These are phyloP conservation scores for Gymnarchus niloticus DNA, from an alignment of 2,113 vertebrate species.

Conservation along the genomic window DNA sequence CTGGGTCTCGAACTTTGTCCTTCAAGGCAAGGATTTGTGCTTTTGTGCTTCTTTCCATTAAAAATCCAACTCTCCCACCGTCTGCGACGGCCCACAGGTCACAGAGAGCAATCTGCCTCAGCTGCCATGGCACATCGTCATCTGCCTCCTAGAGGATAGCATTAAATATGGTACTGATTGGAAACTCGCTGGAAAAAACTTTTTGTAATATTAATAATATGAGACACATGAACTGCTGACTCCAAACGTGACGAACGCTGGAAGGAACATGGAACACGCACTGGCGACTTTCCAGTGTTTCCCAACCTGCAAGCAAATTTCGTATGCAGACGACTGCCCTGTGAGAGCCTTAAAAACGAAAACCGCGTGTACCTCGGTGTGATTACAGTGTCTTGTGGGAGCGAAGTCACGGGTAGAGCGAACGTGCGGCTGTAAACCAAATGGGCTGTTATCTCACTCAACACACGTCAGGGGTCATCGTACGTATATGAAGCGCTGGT, in stretches of 20 bases:
- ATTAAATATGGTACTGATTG: background rate
- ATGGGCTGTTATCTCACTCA: background rate
- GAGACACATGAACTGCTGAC: slow-evolving; percentile 39
- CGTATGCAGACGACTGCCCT: background rate
- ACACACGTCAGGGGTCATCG: background rate
- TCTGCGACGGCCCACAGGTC: background rate
- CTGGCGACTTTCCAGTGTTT: background rate
- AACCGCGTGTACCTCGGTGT: background rate
- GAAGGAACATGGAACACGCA: slow-evolving; percentile 41
- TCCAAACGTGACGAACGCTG: slow-evolving; percentile 57
- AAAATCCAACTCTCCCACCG: background rate
- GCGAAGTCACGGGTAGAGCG: background rate
- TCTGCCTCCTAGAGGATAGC: background rate
- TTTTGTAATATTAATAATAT: slow-evolving; percentile 55
- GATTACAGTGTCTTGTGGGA: background rate
- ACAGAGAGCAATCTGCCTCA: background rate
- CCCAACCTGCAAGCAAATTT: slow-evolving; percentile 29
- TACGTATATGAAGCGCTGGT: background rate
- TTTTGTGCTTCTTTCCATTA: no score
- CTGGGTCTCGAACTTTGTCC: no score
- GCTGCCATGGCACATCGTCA: background rate
- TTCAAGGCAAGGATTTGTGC: no score
- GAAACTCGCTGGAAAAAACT: slow-evolving; percentile 44
- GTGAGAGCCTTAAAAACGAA: no score
- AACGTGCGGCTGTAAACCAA: background rate